Evolutionary conservation across 2,797 vertebrate species (phyloP).

Genomic region (Poecile montanus): DNA sequence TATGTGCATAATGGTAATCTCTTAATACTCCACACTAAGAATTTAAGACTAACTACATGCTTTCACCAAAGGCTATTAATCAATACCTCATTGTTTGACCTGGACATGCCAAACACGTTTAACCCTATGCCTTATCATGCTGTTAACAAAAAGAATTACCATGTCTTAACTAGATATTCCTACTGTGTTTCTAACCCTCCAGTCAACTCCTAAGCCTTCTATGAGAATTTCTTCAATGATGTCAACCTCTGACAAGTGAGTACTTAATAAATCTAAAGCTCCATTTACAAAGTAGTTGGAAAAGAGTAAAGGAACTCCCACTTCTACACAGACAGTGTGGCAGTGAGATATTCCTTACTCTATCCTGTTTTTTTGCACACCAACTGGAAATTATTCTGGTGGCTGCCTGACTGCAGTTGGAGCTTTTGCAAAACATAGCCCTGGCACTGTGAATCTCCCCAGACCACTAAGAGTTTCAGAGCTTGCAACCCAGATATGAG

Average conservation of each 20-base stretch:
- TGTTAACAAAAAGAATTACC: constrained; percentile 15
- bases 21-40: not conserved
- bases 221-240: constrained; percentile 1
- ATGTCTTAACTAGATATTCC: not conserved
- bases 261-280: constrained; percentile 1
- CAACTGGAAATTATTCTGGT: not conserved
- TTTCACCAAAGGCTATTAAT: not conserved
- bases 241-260: not conserved
- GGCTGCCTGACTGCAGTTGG: not conserved
- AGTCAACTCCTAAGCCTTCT: not conserved
- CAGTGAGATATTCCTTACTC: not conserved
- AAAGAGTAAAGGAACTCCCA: not conserved
- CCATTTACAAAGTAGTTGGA: not conserved
- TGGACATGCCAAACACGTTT: not conserved
- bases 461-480: not conserved
- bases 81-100: not conserved
- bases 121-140: not conserved
- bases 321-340: not conserved
- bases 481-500: not conserved
- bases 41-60: not conserved
- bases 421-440: not conserved
- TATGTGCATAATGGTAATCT: not conserved
- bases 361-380: not conserved
- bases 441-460: not conserved
- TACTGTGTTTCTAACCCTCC: not conserved